Evolutionary conservation across 2,888 invertebrate species (phyloP).

Genomic region (Lochmaea capreae): DNA sequence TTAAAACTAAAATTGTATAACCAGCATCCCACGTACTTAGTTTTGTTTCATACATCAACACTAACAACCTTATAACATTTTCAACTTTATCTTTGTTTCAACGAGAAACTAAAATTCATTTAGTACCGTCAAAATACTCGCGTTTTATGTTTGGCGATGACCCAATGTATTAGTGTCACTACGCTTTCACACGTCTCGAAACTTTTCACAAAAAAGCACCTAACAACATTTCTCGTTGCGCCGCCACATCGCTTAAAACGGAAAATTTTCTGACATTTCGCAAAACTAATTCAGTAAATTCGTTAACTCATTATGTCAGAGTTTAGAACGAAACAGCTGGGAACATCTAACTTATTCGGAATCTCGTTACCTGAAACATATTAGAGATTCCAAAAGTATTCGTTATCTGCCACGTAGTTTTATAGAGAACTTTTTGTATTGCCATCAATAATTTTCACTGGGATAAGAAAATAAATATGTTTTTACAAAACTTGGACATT

Average conservation of each 20-base stretch:
- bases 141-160: background rate
- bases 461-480: background rate
- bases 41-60: background rate
- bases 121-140: background rate
- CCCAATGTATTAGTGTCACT: slow-evolving; percentile 21
- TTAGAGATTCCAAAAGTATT: slow-evolving; percentile 19
- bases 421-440: background rate
- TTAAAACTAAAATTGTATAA: too few relatives aligned
- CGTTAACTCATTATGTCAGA: slow-evolving; percentile 37
- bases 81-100: background rate
- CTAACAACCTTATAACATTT: background rate
- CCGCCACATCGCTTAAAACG: slow-evolving; percentile 16
- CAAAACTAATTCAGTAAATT: slow-evolving; percentile 42
- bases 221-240: slow-evolving; percentile 31
- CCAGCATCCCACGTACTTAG: background rate
- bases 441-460: background rate
- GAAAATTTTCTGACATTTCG: slow-evolving; percentile 39
- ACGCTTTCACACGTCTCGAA: slow-evolving; percentile 9
- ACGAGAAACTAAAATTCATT: background rate
- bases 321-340: slow-evolving; percentile 26
- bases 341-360: slow-evolving; percentile 28
- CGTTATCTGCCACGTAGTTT: background rate
- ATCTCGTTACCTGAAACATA: slow-evolving; percentile 16
- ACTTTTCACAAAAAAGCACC: slow-evolving; percentile 28
- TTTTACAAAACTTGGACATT: too few relatives aligned